phyloP scores from a whole-genome alignment of 2,113 vertebrate genomes.

The Ifrita kowaldi region DNA sequence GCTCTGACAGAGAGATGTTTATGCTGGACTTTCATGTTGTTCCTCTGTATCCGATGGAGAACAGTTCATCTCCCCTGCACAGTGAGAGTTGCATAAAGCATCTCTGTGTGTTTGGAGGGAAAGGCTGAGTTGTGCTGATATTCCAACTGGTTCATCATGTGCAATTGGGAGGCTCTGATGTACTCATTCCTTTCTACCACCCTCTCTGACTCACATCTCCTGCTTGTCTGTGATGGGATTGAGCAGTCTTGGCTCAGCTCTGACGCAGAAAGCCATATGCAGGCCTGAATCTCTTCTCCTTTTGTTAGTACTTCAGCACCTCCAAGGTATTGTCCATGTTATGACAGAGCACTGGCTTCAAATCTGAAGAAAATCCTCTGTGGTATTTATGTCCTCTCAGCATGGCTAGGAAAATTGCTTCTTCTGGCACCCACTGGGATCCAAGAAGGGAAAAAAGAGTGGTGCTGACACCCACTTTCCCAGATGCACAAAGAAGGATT shows the following conservation, averaged over 20 bases:
- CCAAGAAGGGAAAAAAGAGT: neutral
- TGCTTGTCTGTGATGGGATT: neutral
- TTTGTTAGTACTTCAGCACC: neutral
- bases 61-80: neutral
- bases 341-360: neutral
- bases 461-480: neutral
- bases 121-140: neutral
- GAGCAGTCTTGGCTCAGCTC: neutral
- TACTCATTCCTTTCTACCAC: conserved; percentile 8
- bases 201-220: conserved; percentile 4
- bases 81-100: neutral
- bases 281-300: neutral
- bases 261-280: neutral
- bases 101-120: neutral
- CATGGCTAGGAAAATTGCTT: neutral
- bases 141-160: neutral
- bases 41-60: neutral
- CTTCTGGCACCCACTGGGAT: neutral
- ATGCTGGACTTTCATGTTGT: neutral
- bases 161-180: neutral
- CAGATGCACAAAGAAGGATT: neutral
- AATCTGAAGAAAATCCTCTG: neutral
- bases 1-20: conserved; percentile 30
- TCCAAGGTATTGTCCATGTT: neutral
- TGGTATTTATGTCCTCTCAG: neutral